Conservation (phyloP, 2,888 invertebrate species). For the Euclidia mi region DNA sequence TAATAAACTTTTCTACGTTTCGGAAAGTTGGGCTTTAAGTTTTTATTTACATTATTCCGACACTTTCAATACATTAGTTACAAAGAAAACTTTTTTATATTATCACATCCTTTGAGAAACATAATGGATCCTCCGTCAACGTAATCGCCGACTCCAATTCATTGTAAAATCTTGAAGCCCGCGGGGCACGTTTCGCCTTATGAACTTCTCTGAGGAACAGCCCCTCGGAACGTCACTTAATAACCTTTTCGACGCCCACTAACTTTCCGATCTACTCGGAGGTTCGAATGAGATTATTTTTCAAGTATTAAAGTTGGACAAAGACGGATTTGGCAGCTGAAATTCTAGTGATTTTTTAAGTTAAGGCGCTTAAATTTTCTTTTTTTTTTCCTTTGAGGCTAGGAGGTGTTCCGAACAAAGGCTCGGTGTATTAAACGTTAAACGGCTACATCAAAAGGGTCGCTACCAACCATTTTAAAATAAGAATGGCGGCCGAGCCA, state of each 20-base stretch:
- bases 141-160: neutral
- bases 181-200: no score
- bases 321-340: neutral
- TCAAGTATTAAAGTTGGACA: neutral
- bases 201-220: neutral
- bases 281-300: neutral
- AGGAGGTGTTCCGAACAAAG: neutral
- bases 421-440: slow-evolving; percentile 5
- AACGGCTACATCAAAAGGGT: slow-evolving; percentile 6
- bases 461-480: neutral
- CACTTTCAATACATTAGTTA: neutral
- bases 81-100: neutral
- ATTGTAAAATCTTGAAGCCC: no score
- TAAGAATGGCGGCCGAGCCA: neutral
- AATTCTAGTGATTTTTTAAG: neutral
- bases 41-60: neutral
- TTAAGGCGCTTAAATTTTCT: neutral
- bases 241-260: neutral
- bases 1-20: no score
- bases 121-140: neutral
- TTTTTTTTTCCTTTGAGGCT: neutral
- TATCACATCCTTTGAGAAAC: neutral
- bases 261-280: neutral
- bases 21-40: neutral
- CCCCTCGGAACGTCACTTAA: neutral